Evolutionary conservation across 64 coral and sea anemone species (phyloP), one percentile per base, ranked within the genome.

Genomic region (Anthopleura sola): DNA sequence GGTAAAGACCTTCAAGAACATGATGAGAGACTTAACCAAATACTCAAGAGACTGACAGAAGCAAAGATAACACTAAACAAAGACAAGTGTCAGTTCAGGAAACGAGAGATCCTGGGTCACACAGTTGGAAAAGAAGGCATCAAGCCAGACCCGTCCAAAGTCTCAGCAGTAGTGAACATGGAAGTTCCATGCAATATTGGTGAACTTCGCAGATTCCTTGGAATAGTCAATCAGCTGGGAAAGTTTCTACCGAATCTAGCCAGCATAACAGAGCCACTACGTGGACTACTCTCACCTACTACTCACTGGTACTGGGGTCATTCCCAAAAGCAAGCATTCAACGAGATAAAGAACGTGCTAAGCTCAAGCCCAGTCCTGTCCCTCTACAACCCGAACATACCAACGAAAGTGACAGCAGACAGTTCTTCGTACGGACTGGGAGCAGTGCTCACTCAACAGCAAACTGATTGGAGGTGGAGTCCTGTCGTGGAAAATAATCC

Each of bases 351-450:
- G 62, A 82, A 76, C 18, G 12, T 82, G 31, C 78, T 82, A 18
- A 82, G 23, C 40, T 88, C 58, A 50, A 68, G 79, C 37, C 87
- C 87, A 82, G 87, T 88, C 2, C 78, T 88, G 33, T 55, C 76
- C 54, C 44, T 66, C 23, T 78, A 87, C 29, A 39, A 87, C 54
- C 66, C 54, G 36, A 80, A 80, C 55, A 28, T 58, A 17, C 60
- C 68, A 55, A 49, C 71, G 21, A 90, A 83, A 49, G 80, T 84
- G 28, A 84, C 81, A 76, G 80, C 82, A 56, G 81, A 90, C 49
- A 83, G 64, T 84, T 83, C 88, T 7, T 75, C 68, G 39, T 90
- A 82, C 54, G 87, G 87, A 82, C 77, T 88, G 20, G 87, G 78
- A 68, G 78, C 78, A 29, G 87, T 88, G 36, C 6, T 75, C 36